A percentile compares a stretch with the other conserved stretches of the same genome.
phyloP scores from a whole-genome alignment of 35 echinoderm and acorn worm genomes.

The Ophioderma brevispina region DNA sequence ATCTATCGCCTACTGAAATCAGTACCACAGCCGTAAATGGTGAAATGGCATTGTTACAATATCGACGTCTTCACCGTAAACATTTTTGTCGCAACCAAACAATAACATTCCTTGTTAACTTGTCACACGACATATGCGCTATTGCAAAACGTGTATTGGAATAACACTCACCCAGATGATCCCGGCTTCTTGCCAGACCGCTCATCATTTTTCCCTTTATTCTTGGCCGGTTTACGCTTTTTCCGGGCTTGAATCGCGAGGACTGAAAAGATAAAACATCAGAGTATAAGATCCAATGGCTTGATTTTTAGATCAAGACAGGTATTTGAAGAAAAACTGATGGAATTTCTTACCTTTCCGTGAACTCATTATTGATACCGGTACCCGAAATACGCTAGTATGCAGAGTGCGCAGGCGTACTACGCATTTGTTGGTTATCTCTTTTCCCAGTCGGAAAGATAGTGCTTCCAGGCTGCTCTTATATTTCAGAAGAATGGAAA shows the following conservation, averaged over 20 bases:
- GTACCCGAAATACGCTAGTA: background rate
- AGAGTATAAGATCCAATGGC: background rate
- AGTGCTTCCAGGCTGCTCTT: no score
- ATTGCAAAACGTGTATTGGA: background rate
- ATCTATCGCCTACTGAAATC: no score
- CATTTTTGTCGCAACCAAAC: background rate
- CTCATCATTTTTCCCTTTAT: background rate
- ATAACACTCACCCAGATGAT: background rate
- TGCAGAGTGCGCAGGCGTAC: no score
- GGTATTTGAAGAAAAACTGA: background rate
- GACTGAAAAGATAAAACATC: background rate
- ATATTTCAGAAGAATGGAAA: no score
- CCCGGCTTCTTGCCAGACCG: background rate
- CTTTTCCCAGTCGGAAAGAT: background rate
- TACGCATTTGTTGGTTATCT: background rate
- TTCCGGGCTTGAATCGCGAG: background rate
- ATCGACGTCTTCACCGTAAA: no score
- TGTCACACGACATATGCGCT: background rate
- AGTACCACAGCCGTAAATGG: no score
- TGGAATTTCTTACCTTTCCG: background rate
- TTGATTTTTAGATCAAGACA: background rate
- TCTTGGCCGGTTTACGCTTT: constrained; percentile 4
- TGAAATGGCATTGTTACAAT: no score
- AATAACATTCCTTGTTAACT: background rate
- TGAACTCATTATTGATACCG: constrained; percentile 10